phyloP scores from a whole-genome alignment of 2,113 vertebrate species.

The Oreotrochilus melanogaster region DNA sequence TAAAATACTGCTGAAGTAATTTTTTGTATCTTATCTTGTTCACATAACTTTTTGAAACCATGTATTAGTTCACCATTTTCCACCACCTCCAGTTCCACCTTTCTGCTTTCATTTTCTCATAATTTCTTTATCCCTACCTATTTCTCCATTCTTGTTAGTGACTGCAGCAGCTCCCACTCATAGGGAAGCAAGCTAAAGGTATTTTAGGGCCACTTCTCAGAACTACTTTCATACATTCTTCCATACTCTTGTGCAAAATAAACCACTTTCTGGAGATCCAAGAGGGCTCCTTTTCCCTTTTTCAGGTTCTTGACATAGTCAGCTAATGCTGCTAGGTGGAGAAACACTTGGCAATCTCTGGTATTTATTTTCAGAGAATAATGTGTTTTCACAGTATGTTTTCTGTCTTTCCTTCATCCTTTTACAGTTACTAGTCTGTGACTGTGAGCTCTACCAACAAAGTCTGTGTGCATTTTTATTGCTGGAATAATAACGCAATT shows the following conservation, averaged over 20 bases:
- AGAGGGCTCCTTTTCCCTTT: constrained; percentile 19
- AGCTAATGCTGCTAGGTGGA: constrained; percentile 61
- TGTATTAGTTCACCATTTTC: neutral
- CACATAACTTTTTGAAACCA: neutral
- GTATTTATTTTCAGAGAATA: constrained; percentile 73
- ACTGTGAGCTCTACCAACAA: constrained; percentile 67
- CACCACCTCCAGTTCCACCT: neutral
- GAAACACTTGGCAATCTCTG: constrained; percentile 63
- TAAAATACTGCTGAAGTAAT: neutral
- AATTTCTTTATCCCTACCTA: neutral
- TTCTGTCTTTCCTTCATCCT: constrained; percentile 64
- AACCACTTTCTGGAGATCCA: constrained; percentile 4
- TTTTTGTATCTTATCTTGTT: neutral
- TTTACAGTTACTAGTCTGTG: constrained; percentile 68
- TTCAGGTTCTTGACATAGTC: constrained; percentile 64
- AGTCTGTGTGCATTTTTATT: constrained; percentile 67
- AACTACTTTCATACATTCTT: neutral
- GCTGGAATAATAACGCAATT: constrained; percentile 65
- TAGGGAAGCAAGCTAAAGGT: neutral
- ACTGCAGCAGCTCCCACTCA: constrained; percentile 1
- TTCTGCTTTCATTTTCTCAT: neutral
- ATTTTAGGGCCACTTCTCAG: constrained; percentile 25
- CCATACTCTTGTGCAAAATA: neutral
- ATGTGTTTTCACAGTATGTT: constrained; percentile 73
- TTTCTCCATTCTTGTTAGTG: neutral